Base-by-base conservation (phyloP, 2,888 invertebrate genomes). In the Hoplodrina ambigua region DNA sequence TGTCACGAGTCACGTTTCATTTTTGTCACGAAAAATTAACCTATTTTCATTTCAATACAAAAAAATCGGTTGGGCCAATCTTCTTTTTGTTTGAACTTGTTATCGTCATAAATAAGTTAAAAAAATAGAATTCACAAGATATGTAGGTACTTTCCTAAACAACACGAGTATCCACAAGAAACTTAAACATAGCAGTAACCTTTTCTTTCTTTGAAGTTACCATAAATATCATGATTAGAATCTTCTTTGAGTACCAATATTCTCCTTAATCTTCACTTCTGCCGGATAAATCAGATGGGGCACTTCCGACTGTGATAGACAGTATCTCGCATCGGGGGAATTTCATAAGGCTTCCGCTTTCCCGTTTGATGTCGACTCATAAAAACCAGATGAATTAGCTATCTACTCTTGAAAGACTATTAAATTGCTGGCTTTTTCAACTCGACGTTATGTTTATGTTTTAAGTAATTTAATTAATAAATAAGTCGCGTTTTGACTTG, bases 381-480 rank as follows among this genome's bases (percentile, higher is more conserved):
- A 49, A 73, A 78, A 80, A 67, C 70, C 55, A 69, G 66, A 79
- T 77, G 57, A 77, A 76, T 72, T 75, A 63, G 64, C 54, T 60
- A 69, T 69, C 66, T 58, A 46, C 61, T 69, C 67, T 70, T 56
- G 17, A 71, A 69, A 63, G 52, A 55, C 30, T 17, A 58, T 58
- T 52, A 58, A 53, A n/a, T 10, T 10, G 10, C 50, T 46, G 19
- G 33, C 13, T 59, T 66, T 53, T 63, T 19, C 41, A 49, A 75
- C n/a, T 54, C 30, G 50, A 52, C 17, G 10, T 62, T 59, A 37
- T 19, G 17, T 46, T 50, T n/a, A 50, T 50, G 50, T 50, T 50
- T 50, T 2, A 19, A 52, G 56, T 46, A 25, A 33, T 56, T 46
- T 33, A 46, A 46, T 52, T 17, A n/a, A n/a, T 19, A 13, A 50